phyloP scores from a whole-genome alignment of 1,140 invertebrate species.

The Trichonephila clavipes region DNA sequence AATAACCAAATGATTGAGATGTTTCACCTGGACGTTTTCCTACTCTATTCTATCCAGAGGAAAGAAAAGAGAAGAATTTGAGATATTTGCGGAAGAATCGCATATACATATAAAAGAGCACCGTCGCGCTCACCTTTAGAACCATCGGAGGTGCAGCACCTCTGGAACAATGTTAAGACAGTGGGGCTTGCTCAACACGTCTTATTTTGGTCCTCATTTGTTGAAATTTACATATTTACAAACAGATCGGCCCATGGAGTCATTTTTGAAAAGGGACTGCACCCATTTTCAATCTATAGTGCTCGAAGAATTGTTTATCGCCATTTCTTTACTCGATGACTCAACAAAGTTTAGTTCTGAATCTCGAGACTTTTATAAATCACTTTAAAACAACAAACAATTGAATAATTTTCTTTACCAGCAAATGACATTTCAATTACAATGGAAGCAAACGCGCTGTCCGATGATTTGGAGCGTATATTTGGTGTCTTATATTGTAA shows the following conservation, averaged over 20 bases:
- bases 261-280: not conserved
- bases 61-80: slow-evolving; percentile 43
- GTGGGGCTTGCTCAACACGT: not conserved
- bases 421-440: too few species aligned
- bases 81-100: not conserved
- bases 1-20: slow-evolving; percentile 20
- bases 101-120: slow-evolving; percentile 59
- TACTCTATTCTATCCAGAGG: slow-evolving; percentile 70
- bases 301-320: not conserved
- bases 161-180: slow-evolving; percentile 5
- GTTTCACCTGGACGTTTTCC: slow-evolving; percentile 54
- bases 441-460: too few species aligned
- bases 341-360: not conserved
- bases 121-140: slow-evolving; percentile 36
- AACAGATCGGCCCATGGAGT: slow-evolving; percentile 16
- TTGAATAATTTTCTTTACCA: too few species aligned
- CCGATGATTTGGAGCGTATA: too few species aligned
- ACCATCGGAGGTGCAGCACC: slow-evolving; percentile 27
- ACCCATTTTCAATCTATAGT: not conserved
- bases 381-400: too few species aligned
- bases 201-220: slow-evolving; percentile 26
- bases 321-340: not conserved
- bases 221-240: slow-evolving; percentile 69
- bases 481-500: too few species aligned
- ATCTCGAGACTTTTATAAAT: too few species aligned